phyloP scores from a whole-genome alignment of 2,888 invertebrate species.

The Pyrgus malvae region DNA sequence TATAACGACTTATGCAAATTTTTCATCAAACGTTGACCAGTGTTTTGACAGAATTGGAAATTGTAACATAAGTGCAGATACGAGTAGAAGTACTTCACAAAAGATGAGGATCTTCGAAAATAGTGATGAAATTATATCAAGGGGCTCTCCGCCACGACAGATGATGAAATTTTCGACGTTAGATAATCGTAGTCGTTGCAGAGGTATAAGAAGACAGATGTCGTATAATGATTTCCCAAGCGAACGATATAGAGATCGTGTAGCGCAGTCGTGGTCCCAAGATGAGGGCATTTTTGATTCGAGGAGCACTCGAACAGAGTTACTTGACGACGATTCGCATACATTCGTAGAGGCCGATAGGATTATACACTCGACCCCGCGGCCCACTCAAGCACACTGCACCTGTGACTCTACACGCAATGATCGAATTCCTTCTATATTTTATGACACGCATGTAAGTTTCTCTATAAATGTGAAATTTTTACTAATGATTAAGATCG shows the following conservation, averaged over 20 bases:
- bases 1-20: slow-evolving; percentile 66
- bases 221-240: slow-evolving; percentile 77
- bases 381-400: slow-evolving; percentile 59
- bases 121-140: slow-evolving; percentile 59
- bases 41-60: slow-evolving; percentile 72
- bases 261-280: slow-evolving; percentile 60
- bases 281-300: slow-evolving; percentile 60
- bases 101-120: slow-evolving; percentile 72
- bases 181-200: slow-evolving; percentile 73
- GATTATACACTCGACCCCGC: slow-evolving; percentile 52
- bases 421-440: slow-evolving; percentile 64
- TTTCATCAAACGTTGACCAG: slow-evolving; percentile 76
- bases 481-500: no score
- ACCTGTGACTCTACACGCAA: slow-evolving; percentile 63
- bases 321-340: slow-evolving; percentile 62
- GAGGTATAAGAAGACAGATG: slow-evolving; percentile 73
- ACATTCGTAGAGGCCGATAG: slow-evolving; percentile 66
- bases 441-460: slow-evolving; percentile 74
- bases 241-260: slow-evolving; percentile 66
- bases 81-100: slow-evolving; percentile 42
- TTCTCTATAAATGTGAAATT: not conserved
- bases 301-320: slow-evolving; percentile 59
- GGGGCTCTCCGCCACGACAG: slow-evolving; percentile 58
- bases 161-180: slow-evolving; percentile 72
- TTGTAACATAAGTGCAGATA: slow-evolving; percentile 46